These are phyloP conservation scores for Oreochromis niloticus DNA, from an alignment of 2,113 vertebrate genomes.

Conservation along the genomic window DNA sequence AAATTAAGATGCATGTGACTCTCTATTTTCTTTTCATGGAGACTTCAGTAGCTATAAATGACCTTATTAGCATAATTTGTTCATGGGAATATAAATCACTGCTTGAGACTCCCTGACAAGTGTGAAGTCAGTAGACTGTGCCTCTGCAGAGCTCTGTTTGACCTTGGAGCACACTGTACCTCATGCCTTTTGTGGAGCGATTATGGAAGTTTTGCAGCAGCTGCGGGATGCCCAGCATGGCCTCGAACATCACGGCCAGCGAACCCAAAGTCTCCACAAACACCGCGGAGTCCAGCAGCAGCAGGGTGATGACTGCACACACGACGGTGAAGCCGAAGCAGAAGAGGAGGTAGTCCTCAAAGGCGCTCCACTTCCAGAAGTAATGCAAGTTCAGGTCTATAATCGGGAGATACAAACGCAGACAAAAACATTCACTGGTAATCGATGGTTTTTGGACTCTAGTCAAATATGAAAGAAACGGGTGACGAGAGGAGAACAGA, in stretches of 20 bases:
- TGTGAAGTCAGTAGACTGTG: neutral
- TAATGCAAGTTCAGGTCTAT: conserved; percentile 70
- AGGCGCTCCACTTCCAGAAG: conserved; percentile 78
- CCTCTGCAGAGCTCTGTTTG: neutral
- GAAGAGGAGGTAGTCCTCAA: conserved; percentile 79
- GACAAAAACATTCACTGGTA: neutral
- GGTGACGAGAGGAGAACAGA: neutral
- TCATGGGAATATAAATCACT: neutral
- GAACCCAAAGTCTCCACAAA: conserved; percentile 76
- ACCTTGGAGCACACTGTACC: conserved; percentile 48
- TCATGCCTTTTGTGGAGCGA: conserved; percentile 78
- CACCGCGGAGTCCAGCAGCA: conserved; percentile 69
- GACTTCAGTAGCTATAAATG: conserved; percentile 11
- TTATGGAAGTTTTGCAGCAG: conserved; percentile 77
- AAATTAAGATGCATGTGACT: neutral
- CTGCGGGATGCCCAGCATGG: conserved; percentile 79
- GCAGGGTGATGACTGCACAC: conserved; percentile 68
- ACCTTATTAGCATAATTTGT: conserved; percentile 15
- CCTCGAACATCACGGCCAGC: conserved; percentile 73
- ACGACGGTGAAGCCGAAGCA: conserved; percentile 69
- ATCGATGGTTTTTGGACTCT: neutral
- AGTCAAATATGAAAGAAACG: neutral
- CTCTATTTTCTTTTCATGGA: neutral
- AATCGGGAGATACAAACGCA: neutral
- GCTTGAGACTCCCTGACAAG: neutral